These are phyloP conservation scores for sheep (Ovis aries) DNA, from an alignment of 2,113 vertebrate species.

Conservation along the genomic window ARS-UI_Ramb_v3.0 NC_056061.1:91553501-91554000, in stretches of 20 bases:
- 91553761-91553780: neutral
- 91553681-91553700: neutral
- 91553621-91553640: neutral
- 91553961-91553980: fast-evolving
- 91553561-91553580: fast-evolving
- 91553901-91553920: neutral
- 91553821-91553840: neutral
- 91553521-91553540: fast-evolving
- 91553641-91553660: neutral
- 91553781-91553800: neutral
- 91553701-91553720: neutral
- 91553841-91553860: neutral
- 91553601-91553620: neutral
- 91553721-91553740: neutral
- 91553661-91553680: neutral
- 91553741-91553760: fast-evolving
- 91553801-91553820: neutral
- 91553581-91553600: neutral
- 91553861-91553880: neutral
- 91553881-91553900: neutral
- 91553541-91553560: neutral
- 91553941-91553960: neutral
- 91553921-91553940: neutral
- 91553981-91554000: no score
- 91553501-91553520: neutral